Base-by-base conservation (phyloP, 2,888 invertebrate species). In the Microctonus aethiopoides region DNA sequence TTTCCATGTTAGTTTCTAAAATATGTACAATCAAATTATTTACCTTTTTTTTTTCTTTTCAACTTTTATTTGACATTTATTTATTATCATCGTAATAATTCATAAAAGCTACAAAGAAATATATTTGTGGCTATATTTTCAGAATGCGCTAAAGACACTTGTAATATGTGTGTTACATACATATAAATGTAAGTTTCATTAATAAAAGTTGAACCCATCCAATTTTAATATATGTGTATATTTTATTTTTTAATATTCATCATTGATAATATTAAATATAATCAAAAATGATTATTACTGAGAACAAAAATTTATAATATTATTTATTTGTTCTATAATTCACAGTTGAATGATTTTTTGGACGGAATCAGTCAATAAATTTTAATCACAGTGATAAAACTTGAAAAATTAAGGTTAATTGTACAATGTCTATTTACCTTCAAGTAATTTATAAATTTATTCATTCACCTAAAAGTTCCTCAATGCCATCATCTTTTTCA, bases 401-500 rank as follows among this genome's bases (percentile, higher is more conserved):
- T 61, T 52, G n/a, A 11, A 34, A 16, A 51, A 52, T 70, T 41
- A 11, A 29, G 24, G 26, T 20, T 11, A 20, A 24, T n/a, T 46
- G 63, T 36, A 7, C 13, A 41, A 16, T 46, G 7, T 46, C n/a
- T 57, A 6, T 16, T n/a, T 29, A 41, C 62, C 26, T 29, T 0
- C 4, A 54, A 11, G 20, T 39, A 61, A 61, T 62, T 32, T 2
- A 64, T n/a, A 64, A 29, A 36, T 24, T 13, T 7, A 16, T 11
- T 80, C 71, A 86, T 73, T 85, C 86, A 20, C 86, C 85, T 34
- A 86, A 72, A 2, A 86, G 76, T 74, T 86, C 86, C 36, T 86
- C 86, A 32, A 86, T 86, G 24, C 81, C 85, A 65, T 86, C 85
- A 34, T 86, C 86, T 39, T 80, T 83, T 13, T 86, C 85, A 0